These are phyloP conservation scores for Nestor notabilis DNA, from an alignment of 2,113 vertebrate species.

Conservation along the genomic window DNA sequence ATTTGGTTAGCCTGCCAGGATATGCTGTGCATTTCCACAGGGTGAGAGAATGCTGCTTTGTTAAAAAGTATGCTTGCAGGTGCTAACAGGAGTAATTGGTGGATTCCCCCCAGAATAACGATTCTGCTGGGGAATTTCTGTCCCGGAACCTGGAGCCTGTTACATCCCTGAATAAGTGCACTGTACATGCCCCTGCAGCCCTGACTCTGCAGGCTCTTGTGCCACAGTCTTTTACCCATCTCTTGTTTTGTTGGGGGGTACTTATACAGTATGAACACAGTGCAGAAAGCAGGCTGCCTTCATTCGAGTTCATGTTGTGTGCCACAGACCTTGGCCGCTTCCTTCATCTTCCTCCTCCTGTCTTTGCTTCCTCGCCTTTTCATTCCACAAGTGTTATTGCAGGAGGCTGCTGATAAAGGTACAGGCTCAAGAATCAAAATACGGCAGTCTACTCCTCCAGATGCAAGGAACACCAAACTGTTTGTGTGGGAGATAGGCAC, in stretches of 20 bases:
- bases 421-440: background rate
- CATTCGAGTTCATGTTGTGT: background rate
- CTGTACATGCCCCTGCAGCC: background rate
- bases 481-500: background rate
- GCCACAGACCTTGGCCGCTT: background rate
- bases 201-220: background rate
- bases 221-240: background rate
- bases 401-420: background rate
- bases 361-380: background rate
- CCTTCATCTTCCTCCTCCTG: background rate
- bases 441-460: background rate
- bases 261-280: background rate
- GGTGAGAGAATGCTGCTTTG: conserved; percentile 35
- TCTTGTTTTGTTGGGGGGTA: background rate
- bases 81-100: conserved; percentile 42
- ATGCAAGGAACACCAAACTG: background rate
- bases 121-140: conserved; percentile 26
- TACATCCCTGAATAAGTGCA: background rate
- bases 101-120: background rate
- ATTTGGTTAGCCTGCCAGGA: background rate
- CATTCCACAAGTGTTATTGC: background rate
- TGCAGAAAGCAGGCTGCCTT: background rate
- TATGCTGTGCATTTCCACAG: background rate
- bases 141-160: background rate
- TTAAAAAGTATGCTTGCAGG: conserved; percentile 23